Evolutionary conservation across 64 coral and sea anemone species (phyloP), one percentile per base, ranked within the genome.

Genomic region (Montipora cactus): DNA sequence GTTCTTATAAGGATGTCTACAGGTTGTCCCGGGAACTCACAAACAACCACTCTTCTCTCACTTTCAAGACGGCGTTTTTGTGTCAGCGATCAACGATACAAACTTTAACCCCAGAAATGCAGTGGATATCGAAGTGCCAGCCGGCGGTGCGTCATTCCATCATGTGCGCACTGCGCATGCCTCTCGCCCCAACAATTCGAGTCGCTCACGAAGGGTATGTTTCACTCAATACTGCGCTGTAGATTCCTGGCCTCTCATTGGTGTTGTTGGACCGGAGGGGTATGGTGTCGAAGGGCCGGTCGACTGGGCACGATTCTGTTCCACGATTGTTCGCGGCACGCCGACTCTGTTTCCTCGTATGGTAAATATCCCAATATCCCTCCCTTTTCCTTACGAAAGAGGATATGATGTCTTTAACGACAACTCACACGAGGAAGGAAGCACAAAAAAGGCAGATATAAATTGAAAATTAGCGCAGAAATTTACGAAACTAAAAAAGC

Each of bases 1-100:
- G 77, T 79, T 79, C 48, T 1, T 6, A 4, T 51, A 22, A 92
- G 90, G 90, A 8, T 92, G 90, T 18, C 90, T 92, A 5, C 90
- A 92, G 57, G 90, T 92, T 52, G 90, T 92, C 16, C 90, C 90
- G 14, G 81, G 74, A 76, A 83, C 90, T 7, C 90, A 92, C n/a
- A 84, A 84, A 73, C 48, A 73, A 28, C 90, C 90, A 18, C 50
- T 92, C 66, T 28, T 92, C 0, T 92, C 90, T 45, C 90, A 92
- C 80, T 92, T 84, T 16, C 74, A 61, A 61, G 51, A 84, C 49
- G 90, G 47, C 1, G 23, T 45, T 12, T 92, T 92, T 85, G 79
- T 77, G n/a, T 92, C 90, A 47, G 79, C 80, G 25, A 92, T 92
- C 11, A 84, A 49, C 5, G 90, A 92, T 72, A 15, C 66, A 53